Evolutionary conservation across 92 coral and sea anemone species (phyloP).

Genomic region (Actinernus sp.): DNA sequence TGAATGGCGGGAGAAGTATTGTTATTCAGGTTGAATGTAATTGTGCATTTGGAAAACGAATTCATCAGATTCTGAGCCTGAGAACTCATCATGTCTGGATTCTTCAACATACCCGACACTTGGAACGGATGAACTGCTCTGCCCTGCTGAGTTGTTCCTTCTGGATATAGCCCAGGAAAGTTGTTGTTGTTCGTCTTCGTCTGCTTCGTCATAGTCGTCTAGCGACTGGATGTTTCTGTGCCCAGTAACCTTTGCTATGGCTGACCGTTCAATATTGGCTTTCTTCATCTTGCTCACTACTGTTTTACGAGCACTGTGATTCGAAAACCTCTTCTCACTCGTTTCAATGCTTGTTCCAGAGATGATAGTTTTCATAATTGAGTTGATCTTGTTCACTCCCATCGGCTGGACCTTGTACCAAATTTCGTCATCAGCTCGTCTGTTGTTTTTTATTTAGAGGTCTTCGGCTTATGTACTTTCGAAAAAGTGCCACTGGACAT

Average conservation of each 20-base stretch:
- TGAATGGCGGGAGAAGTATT: no score
- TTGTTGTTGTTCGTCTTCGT: slow-evolving; percentile 42
- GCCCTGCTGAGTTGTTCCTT: slow-evolving; percentile 21
- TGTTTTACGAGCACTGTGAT: slow-evolving; percentile 65
- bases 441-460: no score
- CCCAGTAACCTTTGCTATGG: slow-evolving; percentile 47
- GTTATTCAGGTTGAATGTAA: no score
- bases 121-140: no score
- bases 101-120: no score
- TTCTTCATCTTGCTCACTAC: slow-evolving; percentile 54
- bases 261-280: slow-evolving; percentile 29
- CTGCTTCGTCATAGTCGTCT: slow-evolving; percentile 47
- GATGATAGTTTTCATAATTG: slow-evolving; percentile 54
- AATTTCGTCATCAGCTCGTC: no score
- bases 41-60: no score
- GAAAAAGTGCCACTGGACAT: slow-evolving; percentile 44
- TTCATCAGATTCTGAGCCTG: no score
- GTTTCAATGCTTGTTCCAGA: slow-evolving; percentile 43
- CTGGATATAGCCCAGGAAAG: slow-evolving; percentile 32
- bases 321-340: slow-evolving; percentile 47
- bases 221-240: slow-evolving; percentile 54
- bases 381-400: no score
- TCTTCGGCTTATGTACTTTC: slow-evolving; percentile 23
- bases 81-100: no score
- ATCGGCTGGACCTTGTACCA: no score